These are phyloP conservation scores for Prionailurus bengalensis DNA, from an alignment of 2,113 vertebrate species.

Conservation along the genomic window DNA sequence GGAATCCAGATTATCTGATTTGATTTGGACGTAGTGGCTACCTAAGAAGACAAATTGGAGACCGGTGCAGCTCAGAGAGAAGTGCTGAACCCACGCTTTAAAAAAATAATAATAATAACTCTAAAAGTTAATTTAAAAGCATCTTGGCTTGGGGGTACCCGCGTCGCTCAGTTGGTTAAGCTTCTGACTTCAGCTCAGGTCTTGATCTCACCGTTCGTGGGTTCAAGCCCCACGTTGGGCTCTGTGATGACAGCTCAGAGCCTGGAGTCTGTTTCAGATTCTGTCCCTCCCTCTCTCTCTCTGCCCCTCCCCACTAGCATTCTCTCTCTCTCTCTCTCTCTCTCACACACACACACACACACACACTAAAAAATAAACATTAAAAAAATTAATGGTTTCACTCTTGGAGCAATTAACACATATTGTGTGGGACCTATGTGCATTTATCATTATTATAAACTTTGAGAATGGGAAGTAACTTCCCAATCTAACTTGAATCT, in stretches of 20 bases:
- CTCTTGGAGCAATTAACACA: not conserved
- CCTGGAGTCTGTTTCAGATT: too few relatives aligned
- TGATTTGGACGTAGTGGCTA: not conserved
- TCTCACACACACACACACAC: too few relatives aligned
- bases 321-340: too few relatives aligned
- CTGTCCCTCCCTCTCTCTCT: too few relatives aligned
- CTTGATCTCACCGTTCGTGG: too few relatives aligned
- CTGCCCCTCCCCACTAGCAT: too few relatives aligned
- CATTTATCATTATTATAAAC: not conserved
- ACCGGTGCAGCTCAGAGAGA: not conserved
- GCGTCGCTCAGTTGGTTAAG: too few relatives aligned
- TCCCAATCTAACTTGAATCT: not conserved
- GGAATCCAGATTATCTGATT: not conserved
- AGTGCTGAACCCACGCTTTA: not conserved
- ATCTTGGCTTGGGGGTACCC: too few relatives aligned
- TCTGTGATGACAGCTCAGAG: too few relatives aligned
- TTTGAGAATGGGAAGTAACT: not conserved
- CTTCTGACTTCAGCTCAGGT: too few relatives aligned
- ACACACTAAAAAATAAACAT: not conserved
- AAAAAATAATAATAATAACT: not conserved
- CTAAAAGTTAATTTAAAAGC: not conserved
- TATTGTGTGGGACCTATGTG: not conserved
- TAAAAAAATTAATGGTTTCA: not conserved
- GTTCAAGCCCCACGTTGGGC: too few relatives aligned
- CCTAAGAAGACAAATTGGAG: not conserved